phyloP scores from a whole-genome alignment of 2,888 invertebrate genomes.

The Ceramica pisi region DNA sequence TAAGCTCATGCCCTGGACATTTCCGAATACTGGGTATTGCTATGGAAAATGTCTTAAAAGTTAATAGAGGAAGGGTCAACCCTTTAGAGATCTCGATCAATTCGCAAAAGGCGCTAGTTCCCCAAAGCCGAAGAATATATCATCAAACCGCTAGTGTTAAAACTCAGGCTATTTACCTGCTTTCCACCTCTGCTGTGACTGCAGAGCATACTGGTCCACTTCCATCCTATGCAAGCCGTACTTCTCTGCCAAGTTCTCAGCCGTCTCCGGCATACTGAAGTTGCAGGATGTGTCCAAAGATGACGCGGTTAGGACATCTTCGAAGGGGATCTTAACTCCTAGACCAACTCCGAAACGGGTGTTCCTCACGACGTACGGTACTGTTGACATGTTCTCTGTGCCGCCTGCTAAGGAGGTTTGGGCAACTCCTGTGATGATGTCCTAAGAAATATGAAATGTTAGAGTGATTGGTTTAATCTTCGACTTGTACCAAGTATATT shows the following conservation, averaged over 20 bases:
- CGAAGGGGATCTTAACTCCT: slow-evolving; percentile 94
- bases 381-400: slow-evolving; percentile 98
- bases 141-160: too few species aligned
- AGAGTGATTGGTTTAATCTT: not conserved
- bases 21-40: too few species aligned
- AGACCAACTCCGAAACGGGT: slow-evolving; percentile 96
- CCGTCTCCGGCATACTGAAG: slow-evolving; percentile 98
- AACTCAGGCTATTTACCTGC: slow-evolving; percentile 90
- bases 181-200: slow-evolving; percentile 97
- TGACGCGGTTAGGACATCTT: slow-evolving; percentile 94
- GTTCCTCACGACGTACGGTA: slow-evolving; percentile 96
- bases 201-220: slow-evolving; percentile 95
- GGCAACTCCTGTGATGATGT: slow-evolving; percentile 95
- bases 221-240: slow-evolving; percentile 94
- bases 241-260: slow-evolving; percentile 97
- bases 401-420: slow-evolving; percentile 97
- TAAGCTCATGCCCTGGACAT: too few species aligned
- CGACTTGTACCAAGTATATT: not conserved
- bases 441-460: slow-evolving; percentile 86
- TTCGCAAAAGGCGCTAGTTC: too few species aligned
- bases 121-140: too few species aligned
- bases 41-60: too few species aligned
- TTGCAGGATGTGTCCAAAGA: slow-evolving; percentile 96
- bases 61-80: too few species aligned
- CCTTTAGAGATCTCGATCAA: too few species aligned